Conservation (phyloP, 2,888 invertebrate species). For the Autographa gamma region DNA sequence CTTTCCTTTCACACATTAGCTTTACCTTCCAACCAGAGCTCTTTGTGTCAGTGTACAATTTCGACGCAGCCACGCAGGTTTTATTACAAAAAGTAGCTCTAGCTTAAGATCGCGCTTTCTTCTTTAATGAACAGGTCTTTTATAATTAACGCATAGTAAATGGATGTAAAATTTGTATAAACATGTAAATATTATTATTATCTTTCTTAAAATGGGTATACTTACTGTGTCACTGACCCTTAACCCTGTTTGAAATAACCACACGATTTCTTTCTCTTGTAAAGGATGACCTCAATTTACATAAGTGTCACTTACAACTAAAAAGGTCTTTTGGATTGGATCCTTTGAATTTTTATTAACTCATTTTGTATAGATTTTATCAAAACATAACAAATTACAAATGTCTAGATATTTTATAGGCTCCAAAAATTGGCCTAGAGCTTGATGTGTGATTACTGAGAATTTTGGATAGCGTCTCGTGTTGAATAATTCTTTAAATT, state of each 20-base stretch:
- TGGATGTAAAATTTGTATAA: conserved; percentile 25
- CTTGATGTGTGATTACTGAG: neutral
- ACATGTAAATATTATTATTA: neutral
- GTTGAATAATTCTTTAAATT: neutral
- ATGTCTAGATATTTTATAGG: too few relatives aligned
- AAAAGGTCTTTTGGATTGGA: too few relatives aligned
- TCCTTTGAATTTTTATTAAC: too few relatives aligned
- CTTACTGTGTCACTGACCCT: neutral
- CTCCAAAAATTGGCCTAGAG: neutral
- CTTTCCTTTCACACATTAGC: conserved; percentile 71
- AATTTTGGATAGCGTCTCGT: neutral
- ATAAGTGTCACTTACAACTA: neutral
- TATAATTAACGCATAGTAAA: conserved; percentile 18
- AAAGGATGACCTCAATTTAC: neutral
- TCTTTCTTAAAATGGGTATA: neutral
- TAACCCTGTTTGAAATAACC: neutral
- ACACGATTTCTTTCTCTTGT: neutral
- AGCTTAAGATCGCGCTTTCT: conserved; percentile 65
- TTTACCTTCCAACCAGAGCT: conserved; percentile 61
- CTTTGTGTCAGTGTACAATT: conserved; percentile 54
- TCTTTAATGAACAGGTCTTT: conserved; percentile 44
- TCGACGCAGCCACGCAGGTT: conserved; percentile 53
- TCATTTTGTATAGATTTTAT: too few relatives aligned
- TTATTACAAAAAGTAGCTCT: conserved; percentile 43
- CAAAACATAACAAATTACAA: too few relatives aligned